Conservation (phyloP, 2,113 vertebrate species). For the Vidua chalybeata region DNA sequence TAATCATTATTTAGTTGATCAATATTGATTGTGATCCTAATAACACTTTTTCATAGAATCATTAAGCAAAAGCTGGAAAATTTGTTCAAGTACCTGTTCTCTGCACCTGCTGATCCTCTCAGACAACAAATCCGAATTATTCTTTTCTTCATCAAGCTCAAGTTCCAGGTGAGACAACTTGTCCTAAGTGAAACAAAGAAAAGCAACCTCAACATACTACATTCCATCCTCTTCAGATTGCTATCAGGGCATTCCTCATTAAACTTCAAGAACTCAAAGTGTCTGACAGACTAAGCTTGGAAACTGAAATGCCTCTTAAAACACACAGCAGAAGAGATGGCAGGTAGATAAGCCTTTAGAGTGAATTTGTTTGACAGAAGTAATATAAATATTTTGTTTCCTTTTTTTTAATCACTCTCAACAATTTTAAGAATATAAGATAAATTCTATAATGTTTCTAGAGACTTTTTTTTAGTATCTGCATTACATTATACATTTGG, state of each 20-base stretch:
- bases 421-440: neutral
- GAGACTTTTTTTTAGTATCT: neutral
- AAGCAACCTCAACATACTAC: neutral
- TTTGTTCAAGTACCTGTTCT: slow-evolving; percentile 84
- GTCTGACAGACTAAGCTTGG: neutral
- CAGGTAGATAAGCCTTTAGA: neutral
- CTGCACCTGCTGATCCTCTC: slow-evolving; percentile 88
- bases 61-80: neutral
- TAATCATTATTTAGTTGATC: neutral
- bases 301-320: neutral
- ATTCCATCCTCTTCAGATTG: neutral
- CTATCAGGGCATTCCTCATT: neutral
- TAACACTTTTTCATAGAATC: neutral
- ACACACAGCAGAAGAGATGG: neutral
- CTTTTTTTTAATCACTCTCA: neutral
- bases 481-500: neutral
- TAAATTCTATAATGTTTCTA: neutral
- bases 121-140: slow-evolving; percentile 88
- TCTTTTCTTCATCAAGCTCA: slow-evolving; percentile 92
- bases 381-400: neutral
- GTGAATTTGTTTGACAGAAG: neutral
- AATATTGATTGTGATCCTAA: neutral
- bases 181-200: slow-evolving; percentile 76
- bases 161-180: slow-evolving; percentile 87
- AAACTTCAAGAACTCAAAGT: neutral